These are phyloP conservation scores for Bradypodion pumilum DNA, from an alignment of 2,797 vertebrate genomes.

Conservation along the genomic window DNA sequence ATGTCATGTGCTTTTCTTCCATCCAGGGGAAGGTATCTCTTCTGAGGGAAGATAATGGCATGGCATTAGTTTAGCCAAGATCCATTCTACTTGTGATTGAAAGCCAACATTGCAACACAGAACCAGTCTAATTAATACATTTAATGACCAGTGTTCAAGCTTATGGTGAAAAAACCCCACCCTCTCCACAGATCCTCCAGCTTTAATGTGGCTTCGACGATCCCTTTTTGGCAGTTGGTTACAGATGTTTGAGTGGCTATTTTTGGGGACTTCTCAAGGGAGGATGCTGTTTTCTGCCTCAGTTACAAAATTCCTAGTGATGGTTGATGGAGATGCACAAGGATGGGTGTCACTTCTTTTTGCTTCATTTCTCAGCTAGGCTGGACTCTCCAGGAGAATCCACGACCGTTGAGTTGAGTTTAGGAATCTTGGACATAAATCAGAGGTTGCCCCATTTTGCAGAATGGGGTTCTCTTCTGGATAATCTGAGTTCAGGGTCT, in stretches of 20 bases:
- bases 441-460: too few species aligned
- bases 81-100: constrained; percentile 34
- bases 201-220: neutral
- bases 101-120: constrained; percentile 27
- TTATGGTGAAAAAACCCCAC: neutral
- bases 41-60: neutral
- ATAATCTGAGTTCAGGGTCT: too few species aligned
- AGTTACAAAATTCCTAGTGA: neutral
- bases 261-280: neutral
- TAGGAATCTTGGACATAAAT: too few species aligned
- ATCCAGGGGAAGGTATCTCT: neutral
- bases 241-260: neutral
- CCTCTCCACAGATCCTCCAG: too few species aligned
- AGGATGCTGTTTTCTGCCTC: neutral
- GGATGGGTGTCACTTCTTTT: neutral
- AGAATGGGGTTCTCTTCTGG: too few species aligned
- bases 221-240: neutral
- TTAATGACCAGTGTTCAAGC: constrained; percentile 28
- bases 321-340: neutral
- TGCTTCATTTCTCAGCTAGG: too few species aligned
- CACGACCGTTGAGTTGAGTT: too few species aligned
- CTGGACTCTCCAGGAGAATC: too few species aligned
- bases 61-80: constrained; percentile 1
- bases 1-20: neutral
- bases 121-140: constrained; percentile 40